Evolutionary conservation across 2,113 vertebrate genomes (phyloP).

Genomic region (Nesoenas mayeri): DNA sequence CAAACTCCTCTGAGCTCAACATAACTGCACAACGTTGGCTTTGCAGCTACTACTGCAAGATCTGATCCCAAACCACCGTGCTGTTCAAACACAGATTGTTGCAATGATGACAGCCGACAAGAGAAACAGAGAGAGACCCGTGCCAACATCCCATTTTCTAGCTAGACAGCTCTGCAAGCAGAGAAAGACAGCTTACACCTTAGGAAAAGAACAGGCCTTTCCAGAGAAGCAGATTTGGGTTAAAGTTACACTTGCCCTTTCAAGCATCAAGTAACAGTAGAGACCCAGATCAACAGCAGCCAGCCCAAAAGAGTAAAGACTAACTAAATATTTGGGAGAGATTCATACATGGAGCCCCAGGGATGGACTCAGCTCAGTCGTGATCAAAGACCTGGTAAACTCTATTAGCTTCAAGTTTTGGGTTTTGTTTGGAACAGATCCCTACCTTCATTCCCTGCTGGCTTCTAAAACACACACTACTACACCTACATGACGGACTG

Average conservation of each 20-base stretch:
- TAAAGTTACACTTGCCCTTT: not conserved
- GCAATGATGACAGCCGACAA: not conserved
- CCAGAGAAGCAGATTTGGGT: not conserved
- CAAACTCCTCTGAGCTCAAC: not conserved
- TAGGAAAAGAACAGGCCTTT: not conserved
- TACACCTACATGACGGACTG: not conserved
- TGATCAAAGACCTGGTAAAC: not conserved
- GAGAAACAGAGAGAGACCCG: not conserved
- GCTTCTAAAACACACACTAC: not conserved
- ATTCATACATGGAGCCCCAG: not conserved
- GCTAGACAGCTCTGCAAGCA: not conserved
- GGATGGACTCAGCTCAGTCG: not conserved
- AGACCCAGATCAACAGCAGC: not conserved
- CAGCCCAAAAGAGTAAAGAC: not conserved
- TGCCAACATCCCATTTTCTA: not conserved
- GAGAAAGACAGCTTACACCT: not conserved
- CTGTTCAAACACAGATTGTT: not conserved
- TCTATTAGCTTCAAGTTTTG: not conserved
- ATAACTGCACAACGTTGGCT: rapidly evolving
- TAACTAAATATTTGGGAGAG: not conserved
- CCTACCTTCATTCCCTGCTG: not conserved
- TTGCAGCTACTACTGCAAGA: not conserved
- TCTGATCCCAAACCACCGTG: not conserved
- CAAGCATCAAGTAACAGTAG: not conserved
- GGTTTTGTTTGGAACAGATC: not conserved